Evolutionary conservation across 1,140 invertebrate genomes (phyloP).

Genomic region (Trypoxylus dichotomus): DNA sequence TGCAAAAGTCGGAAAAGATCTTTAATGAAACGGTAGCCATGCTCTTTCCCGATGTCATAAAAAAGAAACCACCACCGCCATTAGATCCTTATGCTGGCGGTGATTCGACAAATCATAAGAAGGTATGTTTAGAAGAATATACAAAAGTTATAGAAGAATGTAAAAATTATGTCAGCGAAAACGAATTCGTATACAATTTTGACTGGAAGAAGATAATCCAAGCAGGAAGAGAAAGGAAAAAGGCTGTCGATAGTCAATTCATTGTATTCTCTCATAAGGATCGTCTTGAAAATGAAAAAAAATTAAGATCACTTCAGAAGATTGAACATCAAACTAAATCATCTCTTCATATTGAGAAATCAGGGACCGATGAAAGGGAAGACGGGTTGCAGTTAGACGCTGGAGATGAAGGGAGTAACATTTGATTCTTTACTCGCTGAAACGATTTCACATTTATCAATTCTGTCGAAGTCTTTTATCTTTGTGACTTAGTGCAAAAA

Average conservation of each 20-base stretch:
- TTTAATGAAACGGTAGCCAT: constrained; percentile 48
- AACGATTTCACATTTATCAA: too few species aligned
- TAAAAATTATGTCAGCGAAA: constrained; percentile 34
- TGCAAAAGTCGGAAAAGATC: constrained; percentile 45
- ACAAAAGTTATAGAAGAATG: constrained; percentile 31
- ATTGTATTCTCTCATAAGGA: background rate
- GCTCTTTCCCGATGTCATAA: constrained; percentile 48
- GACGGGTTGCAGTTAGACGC: too few species aligned
- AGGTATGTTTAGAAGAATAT: constrained; percentile 37
- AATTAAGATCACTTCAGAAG: background rate
- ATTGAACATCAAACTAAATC: too few species aligned
- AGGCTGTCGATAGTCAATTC: constrained; percentile 21
- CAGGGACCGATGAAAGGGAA: too few species aligned
- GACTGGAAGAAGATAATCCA: constrained; percentile 41
- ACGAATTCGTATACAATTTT: constrained; percentile 45
- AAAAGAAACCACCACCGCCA: constrained; percentile 42
- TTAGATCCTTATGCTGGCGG: constrained; percentile 44
- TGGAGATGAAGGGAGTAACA: too few species aligned
- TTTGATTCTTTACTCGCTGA: too few species aligned
- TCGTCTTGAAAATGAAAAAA: background rate
- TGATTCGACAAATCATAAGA: constrained; percentile 33
- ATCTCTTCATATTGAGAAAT: too few species aligned
- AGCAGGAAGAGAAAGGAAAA: constrained; percentile 19
- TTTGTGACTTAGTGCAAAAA: too few species aligned
- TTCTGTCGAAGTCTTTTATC: too few species aligned